phyloP scores from a whole-genome alignment of 2,797 vertebrate genomes.

The Uromys caudimaculatus region DNA sequence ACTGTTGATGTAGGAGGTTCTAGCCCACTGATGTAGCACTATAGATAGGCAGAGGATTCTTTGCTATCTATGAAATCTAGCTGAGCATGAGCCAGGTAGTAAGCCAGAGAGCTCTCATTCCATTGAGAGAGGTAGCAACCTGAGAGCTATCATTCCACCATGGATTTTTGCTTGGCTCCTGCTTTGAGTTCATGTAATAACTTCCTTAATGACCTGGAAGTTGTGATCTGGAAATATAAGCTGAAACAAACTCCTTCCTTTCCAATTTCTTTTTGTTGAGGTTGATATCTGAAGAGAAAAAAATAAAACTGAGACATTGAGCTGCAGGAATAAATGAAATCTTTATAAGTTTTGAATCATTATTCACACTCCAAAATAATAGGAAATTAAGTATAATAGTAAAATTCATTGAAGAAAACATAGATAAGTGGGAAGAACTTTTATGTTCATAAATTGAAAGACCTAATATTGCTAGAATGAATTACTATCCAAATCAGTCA shows the following conservation, averaged over 20 bases:
- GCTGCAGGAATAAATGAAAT: background rate
- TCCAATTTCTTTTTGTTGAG: background rate
- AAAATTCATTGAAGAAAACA: background rate
- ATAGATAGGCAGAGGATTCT: no score
- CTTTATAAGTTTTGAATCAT: background rate
- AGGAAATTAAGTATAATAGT: background rate
- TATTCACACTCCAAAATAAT: background rate
- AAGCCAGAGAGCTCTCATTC: no score
- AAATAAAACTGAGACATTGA: background rate
- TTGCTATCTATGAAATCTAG: background rate
- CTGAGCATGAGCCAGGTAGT: background rate
- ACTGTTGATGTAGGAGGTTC: background rate
- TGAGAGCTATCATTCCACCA: background rate
- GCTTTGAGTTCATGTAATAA: background rate
- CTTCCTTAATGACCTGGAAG: background rate
- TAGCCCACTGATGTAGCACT: no score
- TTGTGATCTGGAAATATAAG: no score
- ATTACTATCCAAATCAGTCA: background rate
- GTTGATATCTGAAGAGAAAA: no score
- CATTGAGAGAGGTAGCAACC: background rate
- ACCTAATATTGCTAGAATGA: background rate
- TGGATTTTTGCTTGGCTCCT: background rate
- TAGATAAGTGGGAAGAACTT: background rate
- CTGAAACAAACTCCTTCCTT: background rate
- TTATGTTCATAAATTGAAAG: background rate